These are phyloP conservation scores for Eristalis arbustorum DNA, from an alignment of 2,888 invertebrate genomes.

Conservation along the genomic window DNA sequence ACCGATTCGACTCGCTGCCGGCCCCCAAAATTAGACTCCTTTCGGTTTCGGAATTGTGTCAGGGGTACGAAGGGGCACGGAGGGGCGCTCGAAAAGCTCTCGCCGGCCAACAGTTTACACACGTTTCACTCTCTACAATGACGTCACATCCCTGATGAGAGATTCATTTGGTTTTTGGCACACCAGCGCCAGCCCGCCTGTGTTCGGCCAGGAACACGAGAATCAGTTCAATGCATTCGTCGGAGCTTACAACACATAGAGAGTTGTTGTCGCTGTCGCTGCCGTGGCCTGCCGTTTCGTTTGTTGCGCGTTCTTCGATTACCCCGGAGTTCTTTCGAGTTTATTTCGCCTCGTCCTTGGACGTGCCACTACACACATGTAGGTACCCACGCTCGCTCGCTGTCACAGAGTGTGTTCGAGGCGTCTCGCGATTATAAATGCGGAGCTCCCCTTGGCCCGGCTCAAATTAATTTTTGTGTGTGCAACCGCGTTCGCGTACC, in stretches of 20 bases:
- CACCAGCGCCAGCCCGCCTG: constrained; percentile 26
- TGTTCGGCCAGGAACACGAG: constrained; percentile 24
- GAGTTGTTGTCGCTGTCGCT: background rate
- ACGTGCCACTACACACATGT: background rate
- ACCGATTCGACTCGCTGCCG: background rate
- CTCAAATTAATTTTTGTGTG: constrained; percentile 2
- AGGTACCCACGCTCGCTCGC: background rate
- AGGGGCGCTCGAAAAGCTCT: constrained; percentile 19
- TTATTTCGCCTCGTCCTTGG: background rate
- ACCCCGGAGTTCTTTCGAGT: background rate
- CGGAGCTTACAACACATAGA: constrained; percentile 39
- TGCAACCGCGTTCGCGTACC: background rate
- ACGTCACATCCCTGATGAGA: constrained; percentile 46
- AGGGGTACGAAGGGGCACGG: constrained; percentile 12
- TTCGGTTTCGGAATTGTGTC: constrained; percentile 49
- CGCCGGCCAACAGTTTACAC: background rate
- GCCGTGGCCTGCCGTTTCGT: background rate
- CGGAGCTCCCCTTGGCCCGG: background rate
- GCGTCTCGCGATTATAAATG: background rate
- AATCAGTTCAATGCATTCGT: constrained; percentile 65
- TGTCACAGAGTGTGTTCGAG: background rate
- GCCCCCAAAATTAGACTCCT: constrained; percentile 53
- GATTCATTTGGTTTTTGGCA: constrained; percentile 43
- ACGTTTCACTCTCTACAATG: constrained; percentile 60
- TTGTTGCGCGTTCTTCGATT: constrained; percentile 1